Evolutionary conservation across 2,888 invertebrate species (phyloP), one percentile per base, ranked within the genome.

Genomic region (Embidobia sp.): DNA sequence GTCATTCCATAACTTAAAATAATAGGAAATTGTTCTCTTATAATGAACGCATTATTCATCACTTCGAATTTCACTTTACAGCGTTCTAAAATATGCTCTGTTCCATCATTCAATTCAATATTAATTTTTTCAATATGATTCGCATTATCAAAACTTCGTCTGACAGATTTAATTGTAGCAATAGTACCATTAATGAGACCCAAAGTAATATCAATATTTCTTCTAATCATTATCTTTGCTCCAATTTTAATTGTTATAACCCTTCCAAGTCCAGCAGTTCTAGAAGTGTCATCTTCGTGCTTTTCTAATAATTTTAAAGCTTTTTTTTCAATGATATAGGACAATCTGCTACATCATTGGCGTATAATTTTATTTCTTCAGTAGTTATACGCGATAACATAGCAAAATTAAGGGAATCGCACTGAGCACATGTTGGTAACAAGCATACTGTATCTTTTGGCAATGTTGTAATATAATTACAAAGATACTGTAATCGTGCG

Each of bases 171-270:
- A 11, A 83, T 55, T 4, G 27, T 70, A 11, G 72, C 81, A 5
- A 84, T 81, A 0, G 83, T 61, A 27, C 83, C 83, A 69, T 84
- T 84, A 0, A 83, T 81, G 15, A 84, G 63, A 16, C 83, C 82
- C 42, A 79, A 7, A 5, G 77, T 77, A 8, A 83, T 4, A 40
- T 40, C 40, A 18, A 40, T 18, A n/a, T 40, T 18, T 40, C 40
- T 40, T 18, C 40, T 35, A 70, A 42, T 82, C 80, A 70, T 82
- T 80, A 64, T 83, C 82, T 37, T 79, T 75, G 33, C 75, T 51
- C 35, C 35, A 35, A 35, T 35, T 13, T 35, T 35, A 13, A 35
- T 13, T 4, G 10, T 35, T 2, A 35, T 35, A 35, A 35, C n/a
- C 7, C 7, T 35, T 10, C 3, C 35, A 4, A 35, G 13, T 13